Evolutionary conservation across 2,113 vertebrate genomes (phyloP).

Genomic region (Eubucco bourcierii): DNA sequence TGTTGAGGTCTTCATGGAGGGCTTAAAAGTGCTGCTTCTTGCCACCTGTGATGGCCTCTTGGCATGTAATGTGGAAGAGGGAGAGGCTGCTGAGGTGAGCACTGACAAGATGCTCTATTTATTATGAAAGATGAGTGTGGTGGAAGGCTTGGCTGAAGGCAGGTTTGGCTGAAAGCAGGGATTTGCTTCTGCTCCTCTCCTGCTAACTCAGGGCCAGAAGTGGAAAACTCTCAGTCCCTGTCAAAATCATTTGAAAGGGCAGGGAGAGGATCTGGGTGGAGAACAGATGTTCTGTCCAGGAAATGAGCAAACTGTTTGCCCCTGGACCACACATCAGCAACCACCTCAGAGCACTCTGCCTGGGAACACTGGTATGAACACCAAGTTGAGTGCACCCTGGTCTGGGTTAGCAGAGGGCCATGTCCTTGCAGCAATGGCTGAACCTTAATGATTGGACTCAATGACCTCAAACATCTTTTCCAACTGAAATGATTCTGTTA

Average conservation of each 20-base stretch:
- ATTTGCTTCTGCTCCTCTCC: neutral
- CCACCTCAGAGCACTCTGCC: neutral
- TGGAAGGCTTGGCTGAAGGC: neutral
- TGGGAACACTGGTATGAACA: neutral
- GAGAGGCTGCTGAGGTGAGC: neutral
- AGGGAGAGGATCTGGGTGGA: neutral
- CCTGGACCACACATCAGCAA: neutral
- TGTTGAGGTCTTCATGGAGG: neutral
- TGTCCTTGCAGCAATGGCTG: neutral
- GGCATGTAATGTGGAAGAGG: neutral
- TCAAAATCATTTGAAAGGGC: neutral
- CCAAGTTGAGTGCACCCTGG: rapidly evolving
- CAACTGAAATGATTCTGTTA: too few relatives aligned
- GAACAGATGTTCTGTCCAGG: neutral
- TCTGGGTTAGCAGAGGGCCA: neutral
- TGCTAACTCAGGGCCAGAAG: neutral
- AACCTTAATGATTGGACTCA: too few relatives aligned
- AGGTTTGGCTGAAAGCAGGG: neutral
- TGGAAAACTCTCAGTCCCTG: neutral
- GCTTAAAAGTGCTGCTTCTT: neutral
- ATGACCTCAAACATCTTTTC: too few relatives aligned
- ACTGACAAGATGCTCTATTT: neutral
- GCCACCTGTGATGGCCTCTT: rapidly evolving
- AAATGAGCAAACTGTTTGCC: neutral
- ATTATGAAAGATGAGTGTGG: neutral